Conservation (phyloP, 2,888 invertebrate species). For the Malthinus seriepunctatus region DNA sequence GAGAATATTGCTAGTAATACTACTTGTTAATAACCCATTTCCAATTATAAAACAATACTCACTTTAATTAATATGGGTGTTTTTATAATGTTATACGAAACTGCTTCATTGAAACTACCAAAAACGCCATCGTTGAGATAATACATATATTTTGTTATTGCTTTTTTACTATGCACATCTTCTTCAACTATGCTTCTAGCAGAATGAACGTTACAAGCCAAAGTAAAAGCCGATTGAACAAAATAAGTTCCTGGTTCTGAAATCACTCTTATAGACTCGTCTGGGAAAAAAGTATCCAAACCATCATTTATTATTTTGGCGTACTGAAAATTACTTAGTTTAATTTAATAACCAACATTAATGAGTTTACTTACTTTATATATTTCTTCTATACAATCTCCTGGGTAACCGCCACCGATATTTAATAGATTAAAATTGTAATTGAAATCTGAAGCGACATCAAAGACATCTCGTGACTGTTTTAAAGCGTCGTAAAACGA, state of each 20-base stretch:
- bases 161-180: constrained; percentile 32
- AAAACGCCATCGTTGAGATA: constrained; percentile 99
- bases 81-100: constrained; percentile 85
- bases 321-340: constrained; percentile 56
- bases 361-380: no score
- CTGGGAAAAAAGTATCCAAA: constrained; percentile 80
- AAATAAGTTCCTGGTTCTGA: constrained; percentile 97
- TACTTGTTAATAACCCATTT: not conserved
- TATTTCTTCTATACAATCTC: constrained; percentile 52
- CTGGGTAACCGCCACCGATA: constrained; percentile 90
- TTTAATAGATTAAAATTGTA: constrained; percentile 80
- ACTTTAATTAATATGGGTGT: constrained; percentile 70
- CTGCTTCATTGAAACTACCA: constrained; percentile 95
- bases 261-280: constrained; percentile 80
- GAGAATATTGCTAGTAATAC: not conserved
- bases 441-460: constrained; percentile 71
- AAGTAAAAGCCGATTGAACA: constrained; percentile 94
- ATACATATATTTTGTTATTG: constrained; percentile 70
- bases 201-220: constrained; percentile 86
- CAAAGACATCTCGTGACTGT: constrained; percentile 69
- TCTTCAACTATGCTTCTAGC: constrained; percentile 56
- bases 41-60: constrained; percentile 11
- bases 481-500: constrained; percentile 81
- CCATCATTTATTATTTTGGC: constrained; percentile 78
- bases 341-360: no score